Conservation (phyloP, 2,113 vertebrate species). For the Tauraco erythrolophus region DNA sequence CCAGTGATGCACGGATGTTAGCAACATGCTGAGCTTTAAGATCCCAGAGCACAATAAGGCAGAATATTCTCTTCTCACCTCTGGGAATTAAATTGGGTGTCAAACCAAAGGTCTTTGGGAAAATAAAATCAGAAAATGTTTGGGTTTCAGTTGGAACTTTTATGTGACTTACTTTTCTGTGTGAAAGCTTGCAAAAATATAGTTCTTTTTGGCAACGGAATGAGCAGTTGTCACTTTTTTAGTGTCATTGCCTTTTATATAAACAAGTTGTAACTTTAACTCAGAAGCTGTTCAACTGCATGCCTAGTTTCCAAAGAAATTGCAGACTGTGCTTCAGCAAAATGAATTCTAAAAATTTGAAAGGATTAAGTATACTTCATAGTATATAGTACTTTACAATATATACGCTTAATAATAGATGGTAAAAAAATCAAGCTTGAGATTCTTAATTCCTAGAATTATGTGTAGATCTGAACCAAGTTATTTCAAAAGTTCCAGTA, state of each 20-base stretch:
- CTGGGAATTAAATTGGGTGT: constrained; percentile 30
- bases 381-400: background rate
- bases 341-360: background rate
- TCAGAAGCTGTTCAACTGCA: background rate
- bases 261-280: background rate
- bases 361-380: background rate
- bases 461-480: background rate
- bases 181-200: background rate
- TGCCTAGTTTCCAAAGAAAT: background rate
- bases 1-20: constrained; percentile 48
- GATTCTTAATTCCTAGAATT: background rate
- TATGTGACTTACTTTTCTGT: background rate
- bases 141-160: background rate
- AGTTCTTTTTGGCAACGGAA: background rate
- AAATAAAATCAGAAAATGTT: background rate
- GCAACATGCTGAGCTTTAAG: constrained; percentile 34
- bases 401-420: background rate
- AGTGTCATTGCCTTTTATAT: background rate
- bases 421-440: background rate
- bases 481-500: background rate
- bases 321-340: background rate
- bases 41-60: background rate
- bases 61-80: constrained; percentile 27
- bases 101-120: background rate
- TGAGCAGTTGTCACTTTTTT: background rate